Evolutionary conservation across 2,797 vertebrate species (phyloP), one percentile per base, ranked within the genome.

Genomic region (Enteromius argenteus): DNA sequence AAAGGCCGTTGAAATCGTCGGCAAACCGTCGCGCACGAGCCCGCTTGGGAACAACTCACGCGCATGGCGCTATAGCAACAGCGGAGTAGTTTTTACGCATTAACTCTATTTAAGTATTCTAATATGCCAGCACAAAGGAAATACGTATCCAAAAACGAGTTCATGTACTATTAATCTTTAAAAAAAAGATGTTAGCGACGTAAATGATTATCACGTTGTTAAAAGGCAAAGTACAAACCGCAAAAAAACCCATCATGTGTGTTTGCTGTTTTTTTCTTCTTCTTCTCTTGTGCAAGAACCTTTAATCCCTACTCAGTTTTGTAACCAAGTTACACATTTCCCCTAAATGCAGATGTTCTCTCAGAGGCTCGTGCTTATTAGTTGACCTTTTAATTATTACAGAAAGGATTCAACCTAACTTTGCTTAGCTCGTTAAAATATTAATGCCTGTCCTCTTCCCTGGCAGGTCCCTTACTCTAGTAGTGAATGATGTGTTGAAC

Each of bases 371-470:
- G n/a, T 53, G 46, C 46, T 53, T 14, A 11, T 15, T 56, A 8
- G 8, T 21, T 44, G 46, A 15, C 8, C 23, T 39, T 62, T 67
- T 76, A 77, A 77, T 83, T n/a, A 83, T 83, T 32, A 27, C 60
- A 19, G 14, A 30, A 17, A 60, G 49, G 3, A 19, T 44, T 53
- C 58, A 21, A 2, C 9, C 15, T 46, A 42, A 32, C 69, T 23
- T 46, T 32, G 37, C 37, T 39, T 39, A 39, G 2, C 23, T 64
- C 2, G 21, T 27, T 67, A 23, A 49, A 35, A 58, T 83, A 17
- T 76, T 42, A 76, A 49, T 53, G 19, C 21, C 2, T 49, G 56
- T 64, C 8, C 56, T 23, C 21, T 2, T 60, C 13, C 14, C 23
- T 68, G n/a, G 30, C 66, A 35, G 23, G 49, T 62, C 51, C n/a